Percentiles rank a stretch among this genome's conserved stretches.
Evolutionary conservation across 2,888 invertebrate species (phyloP).

Genomic region (Metopia argyrocephala): DNA sequence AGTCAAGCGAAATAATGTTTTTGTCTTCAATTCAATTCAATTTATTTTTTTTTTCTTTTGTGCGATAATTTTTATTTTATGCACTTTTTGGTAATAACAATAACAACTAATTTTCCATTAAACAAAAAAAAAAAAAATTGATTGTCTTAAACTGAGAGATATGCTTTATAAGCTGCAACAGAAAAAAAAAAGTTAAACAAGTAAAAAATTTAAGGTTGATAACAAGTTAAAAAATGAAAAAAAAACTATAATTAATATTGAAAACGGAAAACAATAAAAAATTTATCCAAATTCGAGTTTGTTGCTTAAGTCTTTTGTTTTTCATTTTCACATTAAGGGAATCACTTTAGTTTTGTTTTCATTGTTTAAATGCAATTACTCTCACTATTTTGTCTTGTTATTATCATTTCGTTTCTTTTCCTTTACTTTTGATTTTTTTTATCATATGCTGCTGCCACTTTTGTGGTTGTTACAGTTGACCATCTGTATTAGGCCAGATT

Average conservation of each 20-base stretch:
- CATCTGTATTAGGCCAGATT: slow-evolving; percentile 53
- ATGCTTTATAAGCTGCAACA: neutral
- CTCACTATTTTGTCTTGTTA: slow-evolving; percentile 19
- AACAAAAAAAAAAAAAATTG: slow-evolving; percentile 45
- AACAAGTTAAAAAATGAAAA: neutral
- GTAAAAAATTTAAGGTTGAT: slow-evolving; percentile 15
- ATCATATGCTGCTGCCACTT: neutral
- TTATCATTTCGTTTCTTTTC: neutral
- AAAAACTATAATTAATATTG: neutral
- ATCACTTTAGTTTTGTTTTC: neutral
- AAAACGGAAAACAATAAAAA: neutral
- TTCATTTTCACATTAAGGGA: neutral
- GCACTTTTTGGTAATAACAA: slow-evolving; percentile 27
- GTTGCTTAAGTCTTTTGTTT: slow-evolving; percentile 39
- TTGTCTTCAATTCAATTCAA: neutral
- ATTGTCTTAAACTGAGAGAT: neutral
- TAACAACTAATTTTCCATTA: slow-evolving; percentile 40
- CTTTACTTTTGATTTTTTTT: neutral
- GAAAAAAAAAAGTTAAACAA: neutral
- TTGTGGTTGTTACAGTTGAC: neutral
- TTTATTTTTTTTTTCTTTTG: slow-evolving; percentile 33
- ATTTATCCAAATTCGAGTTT: neutral
- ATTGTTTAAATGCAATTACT: slow-evolving; percentile 15
- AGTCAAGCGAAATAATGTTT: slow-evolving; percentile 54
- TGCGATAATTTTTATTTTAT: slow-evolving; percentile 25